Evolutionary conservation across 2,888 invertebrate species (phyloP).

Genomic region (Limnephilus auricula): DNA sequence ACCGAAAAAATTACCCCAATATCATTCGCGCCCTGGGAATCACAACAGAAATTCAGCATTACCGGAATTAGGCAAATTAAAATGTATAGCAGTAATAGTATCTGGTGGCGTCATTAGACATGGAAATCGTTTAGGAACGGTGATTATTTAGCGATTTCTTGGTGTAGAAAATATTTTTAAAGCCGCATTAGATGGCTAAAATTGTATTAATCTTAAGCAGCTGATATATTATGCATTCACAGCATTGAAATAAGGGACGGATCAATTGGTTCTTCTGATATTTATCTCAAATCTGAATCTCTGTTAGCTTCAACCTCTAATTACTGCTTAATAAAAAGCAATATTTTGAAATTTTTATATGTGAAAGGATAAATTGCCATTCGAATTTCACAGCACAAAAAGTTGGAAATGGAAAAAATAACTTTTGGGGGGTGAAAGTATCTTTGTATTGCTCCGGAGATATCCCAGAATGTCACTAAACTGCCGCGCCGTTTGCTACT

Average conservation of each 20-base stretch:
- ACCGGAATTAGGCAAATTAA: background rate
- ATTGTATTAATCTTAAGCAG: background rate
- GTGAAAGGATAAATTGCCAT: background rate
- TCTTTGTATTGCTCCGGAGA: background rate
- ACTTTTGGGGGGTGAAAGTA: background rate
- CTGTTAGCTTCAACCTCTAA: too few relatives aligned
- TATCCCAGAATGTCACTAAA: background rate
- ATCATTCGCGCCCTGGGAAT: background rate
- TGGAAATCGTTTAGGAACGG: background rate
- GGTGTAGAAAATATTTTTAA: background rate
- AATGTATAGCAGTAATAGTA: background rate
- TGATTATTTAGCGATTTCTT: background rate
- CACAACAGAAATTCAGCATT: background rate
- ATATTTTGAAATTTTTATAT: background rate
- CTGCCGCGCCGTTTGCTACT: too few relatives aligned
- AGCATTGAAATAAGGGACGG: too few relatives aligned
- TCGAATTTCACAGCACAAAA: background rate
- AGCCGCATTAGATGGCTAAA: background rate
- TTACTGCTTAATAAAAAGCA: background rate
- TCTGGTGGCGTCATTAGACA: background rate
- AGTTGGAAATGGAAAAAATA: background rate
- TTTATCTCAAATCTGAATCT: too few relatives aligned
- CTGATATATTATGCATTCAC: too few relatives aligned
- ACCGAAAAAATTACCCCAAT: background rate
- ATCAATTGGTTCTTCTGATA: background rate